Evolutionary conservation across 2,113 vertebrate species (phyloP), one percentile per base, ranked within the genome.

Genomic region (Bambusicola thoracicus): DNA sequence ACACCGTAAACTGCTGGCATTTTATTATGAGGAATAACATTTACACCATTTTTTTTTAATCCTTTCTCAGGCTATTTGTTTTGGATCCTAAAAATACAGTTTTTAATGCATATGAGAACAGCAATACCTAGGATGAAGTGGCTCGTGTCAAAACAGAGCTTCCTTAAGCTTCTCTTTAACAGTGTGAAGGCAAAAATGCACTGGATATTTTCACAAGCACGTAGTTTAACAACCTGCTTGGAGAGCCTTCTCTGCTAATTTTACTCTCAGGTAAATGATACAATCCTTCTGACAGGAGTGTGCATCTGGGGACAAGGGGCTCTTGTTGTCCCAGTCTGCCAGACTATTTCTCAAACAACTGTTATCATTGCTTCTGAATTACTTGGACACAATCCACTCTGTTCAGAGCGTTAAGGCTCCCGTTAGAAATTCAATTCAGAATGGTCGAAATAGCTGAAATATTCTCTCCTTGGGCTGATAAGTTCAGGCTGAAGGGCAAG

Each of bases 141-240:
- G 46, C 58, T 25, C 56, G 80, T 88, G 79, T 68, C 55, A 2
- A 92, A 63, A 65, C 29, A 36, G 43, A 96, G 85, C 15, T 75
- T 94, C 10, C 11, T 10, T 32, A 93, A 95, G n/a, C 62, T 82
- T 63, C 86, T 94, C 58, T 93, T 89, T 69, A 88, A 86, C 56
- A 40, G 80, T 27, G 11, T 81, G 41, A 68, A 44, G 49, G 74
- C 72, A 30, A 93, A 83, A 53, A 12, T 43, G 19, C 85, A 34
- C 8, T 86, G 92, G 75, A 65, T 93, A 36, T 61, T 77, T 96
- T 96, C 73, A 94, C 82, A 79, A 87, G 74, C 14, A 56, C n/a
- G 21, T 90, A 76, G 91, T 94, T 68, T 91, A 82, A 22, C 36
- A 46, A 25, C 14, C 84, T 69, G 75, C n/a, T 36, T 4, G 24